Evolutionary conservation across 2,888 invertebrate genomes (phyloP), one percentile per base, ranked within the genome.

Genomic region (Sepioteuthis lessoniana): DNA sequence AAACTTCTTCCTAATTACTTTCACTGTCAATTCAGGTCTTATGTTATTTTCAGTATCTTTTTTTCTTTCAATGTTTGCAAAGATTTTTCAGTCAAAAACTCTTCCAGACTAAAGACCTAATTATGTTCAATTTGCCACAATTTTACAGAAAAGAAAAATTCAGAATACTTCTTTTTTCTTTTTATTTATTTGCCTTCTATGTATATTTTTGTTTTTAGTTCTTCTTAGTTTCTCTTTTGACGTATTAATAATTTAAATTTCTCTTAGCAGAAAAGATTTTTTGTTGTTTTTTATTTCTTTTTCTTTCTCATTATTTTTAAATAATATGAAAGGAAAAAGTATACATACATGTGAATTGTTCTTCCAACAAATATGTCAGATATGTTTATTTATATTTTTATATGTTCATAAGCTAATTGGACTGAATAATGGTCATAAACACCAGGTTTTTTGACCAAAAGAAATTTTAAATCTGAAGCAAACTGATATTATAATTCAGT

Each of bases 91-190:
- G n/a, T n/a, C 8, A n/a, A 76, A 76, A 76, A 76, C n/a, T 76
- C n/a, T 76, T 76, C 76, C 76, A 76, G 76, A 76, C 76, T 76
- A 76, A 76, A 76, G 76, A 76, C 76, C n/a, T 76, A 76, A 76
- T 76, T 76, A 76, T 35, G 76, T 76, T 76, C 76, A 76, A 76
- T 76, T 76, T 76, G 76, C 76, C 1, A 76, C 76, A 76, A 76
- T 76, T 60, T 76, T 76, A n/a, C 76, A 76, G 13, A n/a, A 55
- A 55, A 55, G 25, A 55, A 25, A 21, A 25, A 21, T 21, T 25
- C 21, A 21, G 7, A 21, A 21, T 55, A 4, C 25, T 55, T 55
- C 7, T 28, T 55, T 25, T 0, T 28, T 28, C 21, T 55, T 55
- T n/a, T 35, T 76, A 13, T 42, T 42, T 42, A 42, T 42, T 42